These are phyloP conservation scores for Macrosiphum euphorbiae DNA, from an alignment of 2,888 invertebrate species.

Conservation along the genomic window DNA sequence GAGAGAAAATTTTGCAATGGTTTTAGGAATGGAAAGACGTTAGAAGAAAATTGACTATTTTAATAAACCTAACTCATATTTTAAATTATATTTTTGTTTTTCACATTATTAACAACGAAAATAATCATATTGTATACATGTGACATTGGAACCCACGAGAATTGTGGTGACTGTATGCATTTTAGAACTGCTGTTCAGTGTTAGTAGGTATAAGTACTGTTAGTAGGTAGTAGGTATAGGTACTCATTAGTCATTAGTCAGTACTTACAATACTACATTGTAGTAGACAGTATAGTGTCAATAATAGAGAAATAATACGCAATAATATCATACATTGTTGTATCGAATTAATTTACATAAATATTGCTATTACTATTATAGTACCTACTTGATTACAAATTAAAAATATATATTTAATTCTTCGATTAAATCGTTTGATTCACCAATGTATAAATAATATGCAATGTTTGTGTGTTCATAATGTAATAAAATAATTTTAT, in stretches of 20 bases:
- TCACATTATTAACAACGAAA: background rate
- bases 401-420: background rate
- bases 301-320: background rate
- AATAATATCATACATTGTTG: background rate
- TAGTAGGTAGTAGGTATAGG: background rate
- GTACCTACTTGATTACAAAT: background rate
- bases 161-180: background rate
- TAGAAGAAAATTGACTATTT: background rate
- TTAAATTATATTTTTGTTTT: background rate
- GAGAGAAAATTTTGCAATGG: background rate
- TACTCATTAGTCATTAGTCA: background rate
- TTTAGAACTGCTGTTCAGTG: background rate
- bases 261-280: background rate
- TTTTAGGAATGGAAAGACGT: background rate
- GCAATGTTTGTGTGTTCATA: background rate
- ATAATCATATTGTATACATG: background rate
- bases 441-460: background rate
- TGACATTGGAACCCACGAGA: background rate
- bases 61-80: background rate
- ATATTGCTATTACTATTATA: background rate
- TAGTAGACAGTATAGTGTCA: background rate
- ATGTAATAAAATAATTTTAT: background rate
- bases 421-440: background rate
- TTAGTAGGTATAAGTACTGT: background rate
- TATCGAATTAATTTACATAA: background rate